These are phyloP conservation scores for Hydrochoerus hydrochaeris DNA, from an alignment of 2,113 vertebrate genomes.

Conservation along the genomic window DNA sequence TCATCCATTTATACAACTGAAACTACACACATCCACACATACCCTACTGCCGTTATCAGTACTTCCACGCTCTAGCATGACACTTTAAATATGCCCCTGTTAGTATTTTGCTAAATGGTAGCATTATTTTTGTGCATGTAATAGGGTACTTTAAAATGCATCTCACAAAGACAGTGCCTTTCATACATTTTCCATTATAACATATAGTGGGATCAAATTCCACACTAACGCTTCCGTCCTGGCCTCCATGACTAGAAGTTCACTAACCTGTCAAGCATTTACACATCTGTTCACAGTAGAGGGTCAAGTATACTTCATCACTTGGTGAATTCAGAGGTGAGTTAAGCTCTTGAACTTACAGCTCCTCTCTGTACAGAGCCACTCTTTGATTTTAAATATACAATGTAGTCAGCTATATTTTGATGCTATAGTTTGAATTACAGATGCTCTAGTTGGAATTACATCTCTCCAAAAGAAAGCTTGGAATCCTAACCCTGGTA, in stretches of 20 bases:
- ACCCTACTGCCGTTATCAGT: background rate
- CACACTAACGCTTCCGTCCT: background rate
- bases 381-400: constrained; percentile 32
- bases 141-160: constrained; percentile 23
- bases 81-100: constrained; percentile 32
- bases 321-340: background rate
- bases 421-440: no score
- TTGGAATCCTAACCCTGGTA: background rate
- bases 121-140: constrained; percentile 18
- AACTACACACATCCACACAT: background rate
- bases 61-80: constrained; percentile 21
- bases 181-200: constrained; percentile 7
- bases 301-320: background rate
- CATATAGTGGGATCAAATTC: background rate
- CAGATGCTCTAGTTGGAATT: background rate
- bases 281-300: background rate
- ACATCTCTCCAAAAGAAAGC: background rate
- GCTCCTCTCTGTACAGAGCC: background rate
- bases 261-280: background rate
- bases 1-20: background rate
- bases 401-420: background rate
- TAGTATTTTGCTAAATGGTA: constrained; percentile 46
- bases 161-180: background rate
- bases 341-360: background rate
- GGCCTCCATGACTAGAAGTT: background rate